Percentiles rank a stretch among this genome's conserved stretches.
Conservation (phyloP, 1,140 invertebrate genomes). For the Drosophila guanche region DNA sequence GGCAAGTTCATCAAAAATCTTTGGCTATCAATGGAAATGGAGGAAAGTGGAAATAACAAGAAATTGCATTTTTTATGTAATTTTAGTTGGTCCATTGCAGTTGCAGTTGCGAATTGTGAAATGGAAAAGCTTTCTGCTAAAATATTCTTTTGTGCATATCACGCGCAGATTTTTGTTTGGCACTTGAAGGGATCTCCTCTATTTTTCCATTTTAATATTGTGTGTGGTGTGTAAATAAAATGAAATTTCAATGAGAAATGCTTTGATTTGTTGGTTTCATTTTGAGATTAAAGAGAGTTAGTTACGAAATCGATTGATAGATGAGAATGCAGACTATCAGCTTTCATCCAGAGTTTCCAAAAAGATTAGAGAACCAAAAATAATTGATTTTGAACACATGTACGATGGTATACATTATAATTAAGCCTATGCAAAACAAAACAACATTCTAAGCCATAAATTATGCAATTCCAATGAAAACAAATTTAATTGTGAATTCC, state of each 20-base stretch:
- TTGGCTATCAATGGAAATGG: constrained; percentile 62
- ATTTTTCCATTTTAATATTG: constrained; percentile 22
- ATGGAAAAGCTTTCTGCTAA: constrained; percentile 16
- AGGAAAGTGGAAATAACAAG: constrained; percentile 31
- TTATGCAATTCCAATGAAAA: too few relatives aligned
- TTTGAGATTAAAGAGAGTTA: not conserved
- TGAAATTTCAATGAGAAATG: constrained; percentile 37
- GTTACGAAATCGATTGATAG: not conserved
- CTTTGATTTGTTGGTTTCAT: constrained; percentile 11
- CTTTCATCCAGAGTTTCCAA: too few relatives aligned
- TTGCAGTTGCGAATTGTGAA: not conserved
- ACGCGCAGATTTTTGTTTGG: constrained; percentile 22
- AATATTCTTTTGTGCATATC: constrained; percentile 63
- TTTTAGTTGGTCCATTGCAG: constrained; percentile 32
- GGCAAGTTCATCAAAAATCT: constrained; percentile 69
- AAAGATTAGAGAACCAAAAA: too few relatives aligned
- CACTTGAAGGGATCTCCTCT: constrained; percentile 3
- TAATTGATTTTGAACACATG: too few relatives aligned
- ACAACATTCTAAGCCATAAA: too few relatives aligned
- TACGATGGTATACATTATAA: too few relatives aligned
- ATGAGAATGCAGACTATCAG: not conserved
- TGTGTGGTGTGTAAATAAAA: constrained; percentile 33
- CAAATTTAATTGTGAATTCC: too few relatives aligned
- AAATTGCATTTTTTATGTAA: constrained; percentile 46
- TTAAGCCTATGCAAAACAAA: too few relatives aligned